A percentile compares a stretch with the other conserved stretches of the same genome.
Evolutionary conservation across 2,797 vertebrate species (phyloP).

Genomic region (Decapterus maruadsi): DNA sequence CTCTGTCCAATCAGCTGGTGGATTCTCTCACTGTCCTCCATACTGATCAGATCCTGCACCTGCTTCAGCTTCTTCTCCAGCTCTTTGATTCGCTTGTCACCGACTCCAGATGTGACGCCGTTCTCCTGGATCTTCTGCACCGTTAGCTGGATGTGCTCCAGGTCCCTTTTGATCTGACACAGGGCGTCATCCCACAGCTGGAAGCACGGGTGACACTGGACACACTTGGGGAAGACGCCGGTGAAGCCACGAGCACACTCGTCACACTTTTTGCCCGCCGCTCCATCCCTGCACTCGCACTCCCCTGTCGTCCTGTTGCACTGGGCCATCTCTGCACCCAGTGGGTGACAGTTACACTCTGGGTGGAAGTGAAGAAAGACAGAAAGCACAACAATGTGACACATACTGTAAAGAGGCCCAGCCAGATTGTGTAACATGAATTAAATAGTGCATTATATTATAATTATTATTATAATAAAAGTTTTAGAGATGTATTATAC

Average conservation of each 20-base stretch:
- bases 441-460: neutral
- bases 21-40: slow-evolving; percentile 60
- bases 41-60: slow-evolving; percentile 77
- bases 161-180: slow-evolving; percentile 75
- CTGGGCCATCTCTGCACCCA: slow-evolving; percentile 84
- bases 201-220: slow-evolving; percentile 90
- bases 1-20: slow-evolving; percentile 80
- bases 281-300: slow-evolving; percentile 86
- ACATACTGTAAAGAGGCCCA: too few relatives aligned
- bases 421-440: neutral
- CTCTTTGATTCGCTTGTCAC: slow-evolving; percentile 72
- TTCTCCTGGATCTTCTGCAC: slow-evolving; percentile 77
- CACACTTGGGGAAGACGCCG: slow-evolving; percentile 87
- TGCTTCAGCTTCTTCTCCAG: slow-evolving; percentile 83
- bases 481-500: neutral
- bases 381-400: neutral
- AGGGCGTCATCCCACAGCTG: slow-evolving; percentile 85
- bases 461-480: neutral
- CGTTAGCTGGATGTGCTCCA: slow-evolving; percentile 75
- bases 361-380: slow-evolving; percentile 10
- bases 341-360: slow-evolving; percentile 89
- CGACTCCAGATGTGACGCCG: slow-evolving; percentile 62
- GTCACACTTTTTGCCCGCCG: slow-evolving; percentile 83
- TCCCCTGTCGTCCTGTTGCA: slow-evolving; percentile 85
- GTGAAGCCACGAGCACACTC: slow-evolving; percentile 87